Evolutionary conservation across 2,797 vertebrate species (phyloP), one percentile per base, ranked within the genome.

Genomic region (Agapornis canus): DNA sequence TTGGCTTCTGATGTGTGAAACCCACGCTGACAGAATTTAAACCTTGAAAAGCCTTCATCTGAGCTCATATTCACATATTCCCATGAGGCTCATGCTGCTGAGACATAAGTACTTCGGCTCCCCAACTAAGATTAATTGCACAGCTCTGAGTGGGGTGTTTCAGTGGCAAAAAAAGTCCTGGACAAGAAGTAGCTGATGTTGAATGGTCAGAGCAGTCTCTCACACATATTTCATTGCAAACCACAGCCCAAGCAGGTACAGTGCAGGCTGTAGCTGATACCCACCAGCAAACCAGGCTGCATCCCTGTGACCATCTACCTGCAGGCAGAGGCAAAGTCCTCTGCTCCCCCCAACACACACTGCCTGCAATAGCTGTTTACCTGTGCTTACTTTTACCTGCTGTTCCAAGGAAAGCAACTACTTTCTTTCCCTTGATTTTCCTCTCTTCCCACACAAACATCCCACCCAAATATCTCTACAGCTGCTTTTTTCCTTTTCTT

Each of bases 381-480:
- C 69, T 88, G 47, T 31, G 78, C 43, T 45, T 72, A 2, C 69
- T 83, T 92, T 48, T 31, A 85, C 63, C 82, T 89, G 80, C n/a
- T 68, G 31, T 64, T 93, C 93, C 86, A 90, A 93, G 82, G 92
- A 95, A 94, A 94, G 49, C 20, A 14, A 56, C 80, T 92, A 13
- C 82, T 91, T 75, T 37, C 21, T 63, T 92, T 90, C 54, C 84
- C 42, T 68, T 75, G 27, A 59, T 92, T 95, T 95, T 87, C 86
- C 75, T 92, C 77, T 47, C 90, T 78, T 93, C 83, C 77, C 4
- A 3, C 81, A 81, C 82, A 96, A 91, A 89, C 87, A 92, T 96
- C 94, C 91, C 88, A 59, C 96, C 90, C 82, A 76, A 93, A 83
- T 91, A 96, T 95, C 71, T 91, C 90, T 76, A 9, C 0, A 2